Base-by-base conservation (phyloP, 2,888 invertebrate species). In the Apantesis nais region DNA sequence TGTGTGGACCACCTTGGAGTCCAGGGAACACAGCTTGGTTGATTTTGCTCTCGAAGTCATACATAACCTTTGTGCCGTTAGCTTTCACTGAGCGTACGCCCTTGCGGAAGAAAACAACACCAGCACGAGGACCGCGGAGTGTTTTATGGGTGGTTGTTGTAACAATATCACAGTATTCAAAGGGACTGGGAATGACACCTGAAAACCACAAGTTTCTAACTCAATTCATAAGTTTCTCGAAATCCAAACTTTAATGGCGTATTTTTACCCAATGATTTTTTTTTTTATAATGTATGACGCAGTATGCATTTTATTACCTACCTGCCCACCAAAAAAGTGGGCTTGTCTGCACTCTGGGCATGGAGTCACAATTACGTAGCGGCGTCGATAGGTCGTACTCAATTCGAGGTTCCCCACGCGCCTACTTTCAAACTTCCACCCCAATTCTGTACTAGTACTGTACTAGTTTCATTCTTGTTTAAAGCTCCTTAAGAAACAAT, bases 1-100 rank as follows among this genome's bases (percentile, higher is more conserved):
- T 99, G 89, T 99, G 99, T 0, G 99, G 99, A 0, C 99, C 99
- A 61, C 99, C 99, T 93, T 99, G 99, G 64, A 99, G 96, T 0
- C 98, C 98, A 0, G 99, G 99, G 92, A 99, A 99, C 72, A 99
- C 98, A 3, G 98, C 97, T 81, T 96, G 96, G 92, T 99, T 99
- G 86, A 99, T 98, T 88, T 96, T 97, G 79, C 93, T 96, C 91
- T 99, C 99, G 63, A 99, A 91, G 85, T 99, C 98, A 88, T 99
- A 99, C 96, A 98, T 83, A 11, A 95, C 93, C 85, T 98, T 97
- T 22, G 97, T 97, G 0, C 99, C 99, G 86, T 97, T 97, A 68
- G 98, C 96, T 77, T 96, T 97, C 0, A 97, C 96, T 7, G 96
- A 96, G 73, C 97, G 96, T 0, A 98, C 96, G 25, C 99, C 99